Evolutionary conservation across 1,140 invertebrate genomes (phyloP).

Genomic region (Ceratina calcarata): DNA sequence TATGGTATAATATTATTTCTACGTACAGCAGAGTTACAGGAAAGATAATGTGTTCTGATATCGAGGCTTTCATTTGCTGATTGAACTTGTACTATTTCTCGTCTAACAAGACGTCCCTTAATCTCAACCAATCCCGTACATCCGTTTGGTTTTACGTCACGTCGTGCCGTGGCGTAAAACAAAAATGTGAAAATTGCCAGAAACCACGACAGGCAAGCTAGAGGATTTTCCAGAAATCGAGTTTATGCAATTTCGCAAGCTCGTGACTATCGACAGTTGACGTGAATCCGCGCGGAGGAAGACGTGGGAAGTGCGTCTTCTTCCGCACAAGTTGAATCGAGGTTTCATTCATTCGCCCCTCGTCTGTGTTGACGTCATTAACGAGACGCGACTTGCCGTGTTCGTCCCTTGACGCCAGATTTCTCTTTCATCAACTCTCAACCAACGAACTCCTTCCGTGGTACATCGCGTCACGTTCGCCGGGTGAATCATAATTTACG

Average conservation of each 20-base stretch:
- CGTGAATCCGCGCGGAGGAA: slow-evolving; percentile 50
- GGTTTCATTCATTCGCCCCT: slow-evolving; percentile 5
- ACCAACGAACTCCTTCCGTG: not conserved
- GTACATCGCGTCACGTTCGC: slow-evolving; percentile 5
- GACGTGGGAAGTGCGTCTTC: not conserved
- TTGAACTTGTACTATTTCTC: too few relatives aligned
- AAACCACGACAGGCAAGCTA: slow-evolving; percentile 13
- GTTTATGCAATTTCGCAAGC: slow-evolving; percentile 48
- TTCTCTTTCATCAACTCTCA: slow-evolving; percentile 3
- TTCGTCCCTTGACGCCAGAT: not conserved
- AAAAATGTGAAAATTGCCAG: not conserved
- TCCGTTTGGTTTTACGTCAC: too few relatives aligned
- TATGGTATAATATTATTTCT: too few relatives aligned
- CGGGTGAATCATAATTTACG: slow-evolving; percentile 27
- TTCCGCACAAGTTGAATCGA: not conserved
- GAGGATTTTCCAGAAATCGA: slow-evolving; percentile 50
- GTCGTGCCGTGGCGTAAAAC: too few relatives aligned
- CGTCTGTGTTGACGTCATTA: not conserved
- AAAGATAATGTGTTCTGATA: too few relatives aligned
- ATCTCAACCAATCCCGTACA: not conserved
- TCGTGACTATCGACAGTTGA: slow-evolving; percentile 58
- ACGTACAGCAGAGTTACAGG: not conserved
- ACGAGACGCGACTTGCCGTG: slow-evolving; percentile 6
- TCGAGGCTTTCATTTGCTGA: too few relatives aligned
- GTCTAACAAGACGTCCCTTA: not conserved